Evolutionary conservation across 37 sponge, comb jelly and placozoan species (phyloP).

Genomic region (Theonella swinhoei): DNA sequence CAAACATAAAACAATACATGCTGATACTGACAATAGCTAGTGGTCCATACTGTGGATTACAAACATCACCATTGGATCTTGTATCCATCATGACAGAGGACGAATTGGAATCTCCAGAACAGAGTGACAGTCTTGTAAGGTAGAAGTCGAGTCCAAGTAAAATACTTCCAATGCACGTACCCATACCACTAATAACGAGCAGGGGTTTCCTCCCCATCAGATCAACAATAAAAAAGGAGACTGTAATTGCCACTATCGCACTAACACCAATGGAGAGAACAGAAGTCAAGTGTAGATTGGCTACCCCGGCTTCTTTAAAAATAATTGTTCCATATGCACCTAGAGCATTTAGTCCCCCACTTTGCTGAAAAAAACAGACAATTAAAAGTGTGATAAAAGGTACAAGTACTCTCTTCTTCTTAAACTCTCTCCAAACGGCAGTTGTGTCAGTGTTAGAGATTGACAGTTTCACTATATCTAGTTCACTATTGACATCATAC

Average conservation of each 20-base stretch:
- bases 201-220: constrained; percentile 66
- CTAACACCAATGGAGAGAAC: constrained; percentile 24
- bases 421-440: background rate
- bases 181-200: constrained; percentile 43
- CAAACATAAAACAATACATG: constrained; percentile 47
- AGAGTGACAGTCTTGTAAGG: constrained; percentile 12
- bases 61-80: background rate
- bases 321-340: constrained; percentile 42
- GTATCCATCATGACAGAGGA: background rate
- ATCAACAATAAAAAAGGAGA: constrained; percentile 66
- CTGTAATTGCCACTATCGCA: constrained; percentile 3
- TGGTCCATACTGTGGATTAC: constrained; percentile 5
- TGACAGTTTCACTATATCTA: constrained; percentile 25
- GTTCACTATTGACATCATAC: constrained; percentile 15
- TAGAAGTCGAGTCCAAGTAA: constrained; percentile 52
- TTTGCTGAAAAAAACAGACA: constrained; percentile 32
- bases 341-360: constrained; percentile 50
- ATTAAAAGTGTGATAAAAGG: constrained; percentile 19
- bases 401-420: background rate
- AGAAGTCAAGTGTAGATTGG: constrained; percentile 1
- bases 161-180: constrained; percentile 19
- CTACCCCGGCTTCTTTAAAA: constrained; percentile 35
- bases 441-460: background rate
- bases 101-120: background rate
- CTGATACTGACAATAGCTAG: constrained; percentile 39